Evolutionary conservation across 2,797 vertebrate genomes (phyloP), one percentile per base, ranked within the genome.

Genomic region (Sus cebifrons): DNA sequence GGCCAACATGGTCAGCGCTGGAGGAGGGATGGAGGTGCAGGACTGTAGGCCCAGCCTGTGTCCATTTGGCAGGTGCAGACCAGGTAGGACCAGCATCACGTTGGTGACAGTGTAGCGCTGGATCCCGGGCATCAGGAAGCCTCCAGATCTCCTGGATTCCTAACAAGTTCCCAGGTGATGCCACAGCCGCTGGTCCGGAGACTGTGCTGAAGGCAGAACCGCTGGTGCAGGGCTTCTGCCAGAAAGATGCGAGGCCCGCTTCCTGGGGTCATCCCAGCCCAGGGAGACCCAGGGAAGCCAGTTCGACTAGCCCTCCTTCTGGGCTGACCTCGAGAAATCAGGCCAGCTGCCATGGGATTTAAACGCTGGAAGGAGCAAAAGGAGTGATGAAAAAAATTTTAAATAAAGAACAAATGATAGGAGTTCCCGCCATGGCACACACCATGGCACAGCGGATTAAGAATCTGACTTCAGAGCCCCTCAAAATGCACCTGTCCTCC

Each of bases 381-480:
- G 11, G 56, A 29, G 29, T 17, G 79, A 58, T 17, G 6, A 65
- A 73, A 67, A 40, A 62, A 27, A 10, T 56, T 75, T 82, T 81
- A 60, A 75, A 29, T 91, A 29, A 82, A 44, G 71, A 87, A 29
- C 68, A 70, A 74, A 65, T 29, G 64, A 86, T 54, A 40, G 78
- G 93, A 93, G n/a, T 58, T 49, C 44, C 44, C 44, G 9, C 44
- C 44, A 49, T 49, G 44, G 44, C 44, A 6, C 44, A 49, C 44
- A 49, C 44, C 44, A 49, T 49, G 44, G 44, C 44, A 1, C 44
- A 49, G 44, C 6, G 44, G 44, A 5, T 49, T 49, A 49, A 49
- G 44, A 49, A 10, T 49, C 44, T 49, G 44, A 49, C 44, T 49
- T 65, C 60, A 49, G 1, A 58, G 23, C 7, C 25, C 70, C 70